Evolutionary conservation across 2,888 invertebrate genomes (phyloP), one percentile per base, ranked within the genome.

Genomic region (Vesta saturnalis): DNA sequence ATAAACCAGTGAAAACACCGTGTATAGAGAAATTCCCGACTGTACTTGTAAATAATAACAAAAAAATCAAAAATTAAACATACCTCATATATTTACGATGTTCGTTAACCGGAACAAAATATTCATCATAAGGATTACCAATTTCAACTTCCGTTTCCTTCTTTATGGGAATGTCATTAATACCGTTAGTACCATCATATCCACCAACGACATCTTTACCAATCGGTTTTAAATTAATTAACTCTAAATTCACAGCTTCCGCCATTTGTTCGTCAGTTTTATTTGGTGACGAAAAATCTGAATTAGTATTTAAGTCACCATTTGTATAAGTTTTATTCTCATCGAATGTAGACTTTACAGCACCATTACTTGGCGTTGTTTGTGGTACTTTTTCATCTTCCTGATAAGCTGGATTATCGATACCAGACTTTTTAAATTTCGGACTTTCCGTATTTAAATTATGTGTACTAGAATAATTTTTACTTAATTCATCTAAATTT

Each of bases 1-100:
- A n/a, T n/a, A n/a, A n/a, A n/a, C n/a, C n/a, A n/a, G n/a, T n/a
- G n/a, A n/a, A n/a, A n/a, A n/a, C n/a, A n/a, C n/a, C n/a, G n/a
- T n/a, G n/a, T n/a, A n/a, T n/a, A n/a, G n/a, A n/a, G n/a, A n/a
- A n/a, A n/a, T n/a, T n/a, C n/a, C n/a, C n/a, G n/a, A n/a, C n/a
- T n/a, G 35, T 35, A 6, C 6, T 10, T 35, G 35, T 35, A 35
- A 46, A 46, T 46, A 46, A 46, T 46, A 6, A 5, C 49, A 15
- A 49, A 15, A 46, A 47, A 58, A 35, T 22, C 60, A 16, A 64
- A 52, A 63, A 57, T 54, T 43, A 60, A 4, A 43, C 85, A 84
- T 82, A 94, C 94, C 93, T 92, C 87, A 93, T 93, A 81, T 91
- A 93, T 85, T 94, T 94, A 81, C 91, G 89, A 83, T 93, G 93